Evolutionary conservation across 37 sponge, comb jelly and placozoan species (phyloP).

Genomic region (Haliclona indistincta): DNA sequence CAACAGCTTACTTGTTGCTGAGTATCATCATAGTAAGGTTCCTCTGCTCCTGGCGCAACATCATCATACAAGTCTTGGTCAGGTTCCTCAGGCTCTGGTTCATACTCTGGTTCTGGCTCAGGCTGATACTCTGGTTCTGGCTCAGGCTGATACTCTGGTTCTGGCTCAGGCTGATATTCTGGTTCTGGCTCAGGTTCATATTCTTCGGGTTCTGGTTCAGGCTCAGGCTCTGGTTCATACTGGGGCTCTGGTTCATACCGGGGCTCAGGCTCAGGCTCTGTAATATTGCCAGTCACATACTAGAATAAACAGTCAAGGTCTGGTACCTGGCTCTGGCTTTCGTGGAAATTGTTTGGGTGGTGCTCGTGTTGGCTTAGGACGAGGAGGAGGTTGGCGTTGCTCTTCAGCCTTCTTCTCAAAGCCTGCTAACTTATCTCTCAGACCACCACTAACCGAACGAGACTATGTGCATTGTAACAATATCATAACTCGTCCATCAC

Average conservation of each 20-base stretch:
- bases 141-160: conserved; percentile 31
- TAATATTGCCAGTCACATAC: not conserved
- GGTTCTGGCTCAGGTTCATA: conserved; percentile 46
- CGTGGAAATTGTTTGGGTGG: conserved; percentile 7
- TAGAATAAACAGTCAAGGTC: not conserved
- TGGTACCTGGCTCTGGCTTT: conserved; percentile 38
- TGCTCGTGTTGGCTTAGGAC: conserved; percentile 12
- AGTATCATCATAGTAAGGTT: conserved; percentile 6
- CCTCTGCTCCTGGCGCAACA: conserved; percentile 8
- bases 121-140: conserved; percentile 12
- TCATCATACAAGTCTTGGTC: conserved; percentile 44
- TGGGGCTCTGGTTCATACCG: conserved; percentile 58
- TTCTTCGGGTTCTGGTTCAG: conserved; percentile 9
- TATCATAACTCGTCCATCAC: too few relatives aligned
- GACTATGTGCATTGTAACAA: too few relatives aligned
- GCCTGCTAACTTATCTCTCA: conserved; percentile 55
- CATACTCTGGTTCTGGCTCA: conserved; percentile 31
- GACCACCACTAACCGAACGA: conserved; percentile 45
- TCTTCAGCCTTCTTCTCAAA: conserved; percentile 51
- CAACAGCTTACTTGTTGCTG: not conserved
- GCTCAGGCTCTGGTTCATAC: conserved; percentile 55
- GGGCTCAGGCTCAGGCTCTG: conserved; percentile 22
- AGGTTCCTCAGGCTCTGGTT: conserved; percentile 19
- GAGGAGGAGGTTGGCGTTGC: not conserved
- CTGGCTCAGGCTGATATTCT: conserved; percentile 16